Evolutionary conservation across 1,140 invertebrate species (phyloP), one percentile per base, ranked within the genome.

Genomic region (Hormaphis cornu): DNA sequence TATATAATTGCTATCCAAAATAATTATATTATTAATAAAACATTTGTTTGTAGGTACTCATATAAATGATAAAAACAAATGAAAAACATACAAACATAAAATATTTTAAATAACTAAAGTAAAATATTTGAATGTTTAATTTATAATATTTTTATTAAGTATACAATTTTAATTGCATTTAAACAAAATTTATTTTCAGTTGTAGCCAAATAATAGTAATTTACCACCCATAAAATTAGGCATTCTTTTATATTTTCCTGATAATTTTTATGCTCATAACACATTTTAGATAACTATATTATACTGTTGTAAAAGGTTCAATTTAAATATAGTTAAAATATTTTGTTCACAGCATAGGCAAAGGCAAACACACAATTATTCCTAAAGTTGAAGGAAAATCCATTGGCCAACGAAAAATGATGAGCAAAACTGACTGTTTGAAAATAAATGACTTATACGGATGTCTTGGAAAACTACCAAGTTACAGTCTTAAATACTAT

Each of bases 401-500:
- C 22, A 74, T 87, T 1, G 85, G 84, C 7, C 85, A 87, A 75
- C 76, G 85, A 50, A 81, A 81, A 73, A 81, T 79, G 58, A 76
- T 87, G 71, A 85, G 84, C 48, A 81, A 84, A 76, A 83, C 83
- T 5, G 86, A 89, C 73, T 88, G 86, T 74, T 76, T 87, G 14
- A 88, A 89, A 78, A 79, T 89, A 3, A 88, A 88, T 73, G 82
- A 85, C 72, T 75, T 87, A 3, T 88, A 88, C 72, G 84, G 83
- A 2, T 88, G 87, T 74, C 76, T 87, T 3, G 79, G 82, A 46
- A 79, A 79, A 71, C 79, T 80, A 3, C 74, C 74, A 56, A 78
- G 78, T 42, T 77, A 79, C 14, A 77, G 76, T 69, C 79, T 82
- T 72, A 86, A 85, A 79, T 87, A 86, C 75, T 82, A 82, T 48